Conservation (phyloP, 2,113 vertebrate genomes). For the Poeciliopsis occidentalis region DNA sequence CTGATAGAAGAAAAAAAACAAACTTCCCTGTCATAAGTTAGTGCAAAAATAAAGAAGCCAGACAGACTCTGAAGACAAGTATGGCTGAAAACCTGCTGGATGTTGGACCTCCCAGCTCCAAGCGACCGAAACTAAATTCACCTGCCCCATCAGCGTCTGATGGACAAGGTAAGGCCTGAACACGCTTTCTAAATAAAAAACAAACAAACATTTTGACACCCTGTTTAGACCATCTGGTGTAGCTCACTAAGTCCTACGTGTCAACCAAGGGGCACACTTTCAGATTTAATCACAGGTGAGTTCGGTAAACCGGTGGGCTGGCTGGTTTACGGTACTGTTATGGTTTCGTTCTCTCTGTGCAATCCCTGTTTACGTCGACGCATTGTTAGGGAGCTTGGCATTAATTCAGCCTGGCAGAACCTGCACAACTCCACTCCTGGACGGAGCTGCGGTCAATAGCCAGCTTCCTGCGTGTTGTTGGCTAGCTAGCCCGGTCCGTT, state of each 20-base stretch:
- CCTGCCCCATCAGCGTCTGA: slow-evolving; percentile 91
- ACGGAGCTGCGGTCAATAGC: not conserved
- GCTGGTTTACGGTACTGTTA: slow-evolving; percentile 43
- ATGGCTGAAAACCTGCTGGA: slow-evolving; percentile 97
- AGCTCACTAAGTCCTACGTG: not conserved
- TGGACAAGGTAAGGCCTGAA: slow-evolving; percentile 88
- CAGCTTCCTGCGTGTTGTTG: not conserved
- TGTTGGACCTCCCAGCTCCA: slow-evolving; percentile 92
- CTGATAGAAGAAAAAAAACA: slow-evolving; percentile 18
- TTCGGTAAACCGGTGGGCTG: not conserved
- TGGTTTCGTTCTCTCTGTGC: slow-evolving; percentile 21
- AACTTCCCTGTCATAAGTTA: slow-evolving; percentile 29
- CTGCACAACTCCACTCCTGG: no score
- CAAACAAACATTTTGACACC: not conserved
- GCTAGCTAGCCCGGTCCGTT: not conserved
- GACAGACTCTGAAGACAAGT: slow-evolving; percentile 38
- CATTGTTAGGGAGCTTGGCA: not conserved
- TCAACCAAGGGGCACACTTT: not conserved
- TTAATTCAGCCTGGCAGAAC: no score
- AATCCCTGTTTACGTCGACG: not conserved
- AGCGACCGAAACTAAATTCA: slow-evolving; percentile 94
- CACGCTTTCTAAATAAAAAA: slow-evolving; percentile 20
- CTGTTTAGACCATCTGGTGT: not conserved
- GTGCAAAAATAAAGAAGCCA: slow-evolving; percentile 17
- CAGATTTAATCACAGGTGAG: not conserved